Conservation (phyloP, 2,113 vertebrate species). For the Stigmatopora argus region DNA sequence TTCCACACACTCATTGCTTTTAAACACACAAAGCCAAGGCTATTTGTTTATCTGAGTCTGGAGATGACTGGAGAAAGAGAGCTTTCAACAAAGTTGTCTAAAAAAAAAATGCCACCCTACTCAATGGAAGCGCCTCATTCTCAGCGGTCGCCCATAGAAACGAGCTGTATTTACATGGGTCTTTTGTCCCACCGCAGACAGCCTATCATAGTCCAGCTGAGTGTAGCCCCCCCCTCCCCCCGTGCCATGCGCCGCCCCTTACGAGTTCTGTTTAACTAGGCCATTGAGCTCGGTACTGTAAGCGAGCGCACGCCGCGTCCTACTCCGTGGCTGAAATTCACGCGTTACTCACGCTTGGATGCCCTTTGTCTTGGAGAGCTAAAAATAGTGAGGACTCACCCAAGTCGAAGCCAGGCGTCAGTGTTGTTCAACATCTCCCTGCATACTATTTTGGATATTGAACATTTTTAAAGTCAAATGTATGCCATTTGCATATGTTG, state of each 20-base stretch:
- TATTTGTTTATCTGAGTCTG: constrained; percentile 24
- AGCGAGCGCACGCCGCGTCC: constrained; percentile 44
- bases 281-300: constrained; percentile 51
- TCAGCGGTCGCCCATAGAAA: constrained; percentile 62
- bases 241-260: constrained; percentile 24
- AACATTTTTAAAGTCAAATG: not conserved
- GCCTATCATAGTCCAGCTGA: constrained; percentile 41
- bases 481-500: not conserved
- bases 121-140: constrained; percentile 64
- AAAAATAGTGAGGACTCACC: constrained; percentile 51
- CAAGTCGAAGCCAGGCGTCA: constrained; percentile 17
- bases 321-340: constrained; percentile 48
- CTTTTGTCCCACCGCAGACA: constrained; percentile 49
- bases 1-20: not conserved
- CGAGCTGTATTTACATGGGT: constrained; percentile 54
- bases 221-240: constrained; percentile 12
- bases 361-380: constrained; percentile 49
- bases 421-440: constrained; percentile 21
- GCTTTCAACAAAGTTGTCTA: constrained; percentile 43
- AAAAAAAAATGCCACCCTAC: constrained; percentile 28
- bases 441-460: not conserved
- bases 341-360: constrained; percentile 46
- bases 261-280: constrained; percentile 50
- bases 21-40: not conserved
- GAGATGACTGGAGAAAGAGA: constrained; percentile 54